Conservation (phyloP, 2,888 invertebrate genomes). For the Melanchra persicariae region DNA sequence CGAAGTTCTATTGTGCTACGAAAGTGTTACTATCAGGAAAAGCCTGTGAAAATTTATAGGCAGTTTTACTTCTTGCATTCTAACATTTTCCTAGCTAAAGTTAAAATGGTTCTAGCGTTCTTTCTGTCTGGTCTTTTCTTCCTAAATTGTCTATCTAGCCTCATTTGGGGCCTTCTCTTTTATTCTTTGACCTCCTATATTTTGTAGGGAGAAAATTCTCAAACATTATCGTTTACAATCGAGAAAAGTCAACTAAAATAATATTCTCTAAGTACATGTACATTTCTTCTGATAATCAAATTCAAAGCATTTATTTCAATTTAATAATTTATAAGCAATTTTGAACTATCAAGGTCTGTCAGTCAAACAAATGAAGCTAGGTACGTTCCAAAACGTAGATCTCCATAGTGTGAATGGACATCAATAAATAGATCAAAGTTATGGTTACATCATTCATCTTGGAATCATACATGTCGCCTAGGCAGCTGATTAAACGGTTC, state of each 20-base stretch:
- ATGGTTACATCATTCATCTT: too few species aligned
- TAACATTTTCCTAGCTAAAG: constrained; percentile 23
- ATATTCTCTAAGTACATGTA: too few species aligned
- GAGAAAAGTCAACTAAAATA: background rate
- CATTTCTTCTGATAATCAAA: too few species aligned
- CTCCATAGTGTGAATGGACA: too few species aligned
- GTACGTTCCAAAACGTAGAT: too few species aligned
- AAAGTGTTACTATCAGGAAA: background rate
- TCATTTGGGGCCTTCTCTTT: background rate
- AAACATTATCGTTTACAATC: background rate
- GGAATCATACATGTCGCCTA: too few species aligned
- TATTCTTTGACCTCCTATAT: background rate
- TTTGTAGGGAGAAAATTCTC: background rate
- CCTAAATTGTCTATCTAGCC: background rate
- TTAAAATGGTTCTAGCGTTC: constrained; percentile 21
- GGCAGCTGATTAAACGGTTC: too few species aligned
- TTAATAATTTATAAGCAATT: too few species aligned
- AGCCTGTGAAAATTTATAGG: constrained; percentile 50
- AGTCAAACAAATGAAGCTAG: too few species aligned
- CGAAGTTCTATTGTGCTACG: constrained; percentile 14
- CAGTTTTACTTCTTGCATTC: constrained; percentile 23
- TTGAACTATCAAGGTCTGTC: too few species aligned
- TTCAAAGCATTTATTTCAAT: too few species aligned
- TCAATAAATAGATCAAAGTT: too few species aligned
- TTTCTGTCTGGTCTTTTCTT: background rate